Base-by-base conservation (phyloP, 2,888 invertebrate species). In the Brachycybe producta region DNA sequence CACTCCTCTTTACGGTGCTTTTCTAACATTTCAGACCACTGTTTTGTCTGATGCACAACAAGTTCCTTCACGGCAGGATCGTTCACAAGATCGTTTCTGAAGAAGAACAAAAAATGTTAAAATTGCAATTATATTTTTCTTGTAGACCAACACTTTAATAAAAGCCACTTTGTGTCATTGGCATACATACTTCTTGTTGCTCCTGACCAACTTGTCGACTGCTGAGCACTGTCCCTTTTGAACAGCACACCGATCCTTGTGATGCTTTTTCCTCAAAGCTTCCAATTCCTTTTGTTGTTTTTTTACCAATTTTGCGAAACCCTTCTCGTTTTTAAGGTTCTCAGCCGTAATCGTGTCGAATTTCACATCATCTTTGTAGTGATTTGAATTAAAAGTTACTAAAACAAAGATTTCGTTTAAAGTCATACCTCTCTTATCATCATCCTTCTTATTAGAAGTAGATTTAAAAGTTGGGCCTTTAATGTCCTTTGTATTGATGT, bases 261-360 rank as follows among this genome's bases (percentile, higher is more conserved):
- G 76, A 62, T 97, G 95, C 50, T 84, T 81, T 66, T 94, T 95
- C 65, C 82, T 82, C 70, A 95, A 71, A 4, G 85, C 75, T 52
- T 97, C 97, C 55, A 88, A 66, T 61, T 98, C 97, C 64, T 98
- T 98, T 67, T 88, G 85, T 64, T 97, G 94, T 66, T 95, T 97
- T 61, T 91, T 83, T 41, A 85, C 79, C 30, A 87, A 80, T 71
- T 98, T 98, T 59, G 82, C 75, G 70, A 86, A 95, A 23, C 82
- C 82, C 65, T 94, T 95, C 67, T 94, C 92, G 30, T 60, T 46
- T 49, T 62, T 78, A 42, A 95, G 73, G 2, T 82, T 79, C 57
- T 91, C 91, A 39, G 87, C 77, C 0, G 88, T 91, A 55, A 95
- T 85, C 0, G 88, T 82, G 59, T 92, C 92, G 65, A 92, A 88